phyloP scores from a whole-genome alignment of 2,797 vertebrate species.

The Sparus aurata region DNA sequence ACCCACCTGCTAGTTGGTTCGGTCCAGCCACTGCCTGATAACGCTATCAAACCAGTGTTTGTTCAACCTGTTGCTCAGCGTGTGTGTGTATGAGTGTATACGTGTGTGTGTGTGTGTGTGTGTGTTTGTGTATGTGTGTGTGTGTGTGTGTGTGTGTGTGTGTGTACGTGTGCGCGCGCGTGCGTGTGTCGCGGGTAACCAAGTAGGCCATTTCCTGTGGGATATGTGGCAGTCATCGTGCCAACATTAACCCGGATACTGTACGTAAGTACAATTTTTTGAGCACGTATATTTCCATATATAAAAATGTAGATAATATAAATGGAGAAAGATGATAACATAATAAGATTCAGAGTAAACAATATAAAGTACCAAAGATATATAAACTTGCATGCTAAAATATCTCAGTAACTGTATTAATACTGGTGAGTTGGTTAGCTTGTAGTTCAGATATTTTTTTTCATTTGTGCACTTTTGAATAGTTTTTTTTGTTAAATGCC shows the following conservation, averaged over 20 bases:
- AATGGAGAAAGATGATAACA: too few relatives aligned
- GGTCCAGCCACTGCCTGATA: slow-evolving; percentile 46
- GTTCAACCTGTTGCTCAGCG: slow-evolving; percentile 14
- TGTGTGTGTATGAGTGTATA: background rate
- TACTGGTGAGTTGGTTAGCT: too few relatives aligned
- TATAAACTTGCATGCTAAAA: too few relatives aligned
- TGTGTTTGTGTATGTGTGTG: slow-evolving; percentile 1
- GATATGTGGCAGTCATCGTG: background rate
- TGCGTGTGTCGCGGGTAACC: background rate
- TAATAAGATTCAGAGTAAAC: too few relatives aligned
- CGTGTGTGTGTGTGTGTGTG: slow-evolving; percentile 1
- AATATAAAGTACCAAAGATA: too few relatives aligned
- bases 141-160: background rate
- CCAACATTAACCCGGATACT: background rate
- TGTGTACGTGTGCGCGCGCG: background rate
- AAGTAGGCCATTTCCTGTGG: background rate
- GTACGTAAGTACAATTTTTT: background rate
- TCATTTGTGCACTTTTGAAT: too few relatives aligned
- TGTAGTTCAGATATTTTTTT: too few relatives aligned
- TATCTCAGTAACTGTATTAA: too few relatives aligned
- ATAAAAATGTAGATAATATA: too few relatives aligned
- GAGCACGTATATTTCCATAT: too few relatives aligned
- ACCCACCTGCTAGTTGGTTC: slow-evolving; percentile 63
- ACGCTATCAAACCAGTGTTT: slow-evolving; percentile 24
- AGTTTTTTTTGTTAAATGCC: too few relatives aligned